Percentiles rank a stretch among this genome's conserved stretches.
phyloP scores from a whole-genome alignment of 2,888 invertebrate genomes.

The Camptogramma bilineatum region DNA sequence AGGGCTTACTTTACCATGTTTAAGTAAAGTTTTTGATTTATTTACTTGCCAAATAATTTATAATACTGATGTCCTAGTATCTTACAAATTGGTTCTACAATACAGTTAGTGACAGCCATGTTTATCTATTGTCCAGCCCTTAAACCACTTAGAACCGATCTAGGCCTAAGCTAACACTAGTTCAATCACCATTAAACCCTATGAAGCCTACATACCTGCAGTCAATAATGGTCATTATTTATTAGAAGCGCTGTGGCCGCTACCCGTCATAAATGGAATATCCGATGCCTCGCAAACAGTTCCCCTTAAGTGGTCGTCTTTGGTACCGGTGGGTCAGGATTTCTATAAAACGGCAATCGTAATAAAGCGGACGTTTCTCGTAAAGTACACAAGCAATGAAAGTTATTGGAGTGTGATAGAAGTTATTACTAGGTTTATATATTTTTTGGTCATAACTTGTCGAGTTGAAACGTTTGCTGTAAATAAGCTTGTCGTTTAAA shows the following conservation, averaged over 20 bases:
- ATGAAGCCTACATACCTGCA: not conserved
- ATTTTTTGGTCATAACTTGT: not conserved
- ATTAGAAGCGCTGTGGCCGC: conserved; percentile 25
- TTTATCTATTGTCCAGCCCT: not conserved
- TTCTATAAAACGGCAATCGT: not conserved
- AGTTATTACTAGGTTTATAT: not conserved
- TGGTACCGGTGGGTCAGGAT: conserved; percentile 8
- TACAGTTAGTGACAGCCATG: not conserved
- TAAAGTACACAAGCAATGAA: no score
- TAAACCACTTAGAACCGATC: not conserved
- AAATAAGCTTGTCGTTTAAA: not conserved
- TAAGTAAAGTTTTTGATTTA: no score
- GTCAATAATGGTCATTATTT: conserved; percentile 40
- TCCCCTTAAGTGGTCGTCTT: conserved; percentile 38
- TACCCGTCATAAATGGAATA: conserved; percentile 42
- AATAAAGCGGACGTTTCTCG: not conserved
- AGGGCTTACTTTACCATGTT: no score
- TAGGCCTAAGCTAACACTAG: conserved; percentile 7
- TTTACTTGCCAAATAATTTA: no score
- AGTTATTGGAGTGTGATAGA: no score
- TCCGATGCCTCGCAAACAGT: conserved; percentile 39
- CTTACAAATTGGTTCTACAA: not conserved
- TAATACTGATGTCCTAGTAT: not conserved
- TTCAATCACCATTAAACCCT: conserved; percentile 8
- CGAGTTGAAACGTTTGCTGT: not conserved